Conservation (phyloP, 1,140 invertebrate genomes). For the Diploscapter pachys region DNA sequence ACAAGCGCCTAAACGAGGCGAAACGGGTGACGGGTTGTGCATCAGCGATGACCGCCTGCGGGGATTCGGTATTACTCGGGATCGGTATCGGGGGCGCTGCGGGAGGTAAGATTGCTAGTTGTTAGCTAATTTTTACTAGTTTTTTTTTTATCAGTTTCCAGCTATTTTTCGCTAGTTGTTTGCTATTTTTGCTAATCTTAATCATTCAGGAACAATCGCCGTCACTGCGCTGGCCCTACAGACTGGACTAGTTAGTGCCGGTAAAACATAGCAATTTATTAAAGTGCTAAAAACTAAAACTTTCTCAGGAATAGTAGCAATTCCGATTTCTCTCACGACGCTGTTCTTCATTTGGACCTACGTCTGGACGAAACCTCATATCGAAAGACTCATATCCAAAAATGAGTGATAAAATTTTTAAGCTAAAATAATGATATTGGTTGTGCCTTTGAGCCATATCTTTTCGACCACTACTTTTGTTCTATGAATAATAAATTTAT, state of each 20-base stretch:
- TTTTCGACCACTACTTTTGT: too few relatives aligned
- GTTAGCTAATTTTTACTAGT: background rate
- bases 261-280: too few relatives aligned
- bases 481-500: too few relatives aligned
- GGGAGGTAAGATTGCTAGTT: slow-evolving; percentile 27
- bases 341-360: slow-evolving; percentile 41
- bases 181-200: background rate
- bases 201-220: slow-evolving; percentile 10
- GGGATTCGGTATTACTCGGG: slow-evolving; percentile 55
- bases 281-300: too few relatives aligned
- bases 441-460: too few relatives aligned
- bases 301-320: slow-evolving; percentile 30
- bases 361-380: slow-evolving; percentile 28
- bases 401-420: background rate
- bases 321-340: slow-evolving; percentile 34
- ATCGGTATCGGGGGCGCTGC: slow-evolving; percentile 53
- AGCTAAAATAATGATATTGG: too few relatives aligned
- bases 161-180: background rate
- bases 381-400: slow-evolving; percentile 16
- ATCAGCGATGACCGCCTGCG: slow-evolving; percentile 54
- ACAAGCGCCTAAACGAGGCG: slow-evolving; percentile 54
- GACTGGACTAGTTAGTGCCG: slow-evolving; percentile 35
- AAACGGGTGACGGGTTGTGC: slow-evolving; percentile 59
- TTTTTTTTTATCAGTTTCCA: background rate
- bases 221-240: slow-evolving; percentile 32